phyloP scores from a whole-genome alignment of 2,888 invertebrate genomes.

The Micropterix aruncella region DNA sequence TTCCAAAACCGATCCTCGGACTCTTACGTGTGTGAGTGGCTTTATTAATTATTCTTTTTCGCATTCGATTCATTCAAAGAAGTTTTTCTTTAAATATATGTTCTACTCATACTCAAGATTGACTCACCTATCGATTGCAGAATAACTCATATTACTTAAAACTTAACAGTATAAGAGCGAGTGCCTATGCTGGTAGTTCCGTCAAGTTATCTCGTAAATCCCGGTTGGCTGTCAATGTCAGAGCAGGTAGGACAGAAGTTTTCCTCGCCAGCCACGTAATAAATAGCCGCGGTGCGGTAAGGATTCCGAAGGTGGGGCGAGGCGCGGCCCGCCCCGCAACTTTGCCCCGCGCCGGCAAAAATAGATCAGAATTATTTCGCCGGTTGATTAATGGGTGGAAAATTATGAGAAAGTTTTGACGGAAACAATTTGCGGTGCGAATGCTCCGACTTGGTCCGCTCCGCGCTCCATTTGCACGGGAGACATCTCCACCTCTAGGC shows the following conservation, averaged over 20 bases:
- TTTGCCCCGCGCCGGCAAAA: neutral
- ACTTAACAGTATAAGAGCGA: neutral
- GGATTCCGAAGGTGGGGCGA: neutral
- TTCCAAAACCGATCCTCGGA: no score
- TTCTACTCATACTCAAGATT: no score
- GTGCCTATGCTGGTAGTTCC: neutral
- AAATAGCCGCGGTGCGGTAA: neutral
- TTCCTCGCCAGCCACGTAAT: neutral
- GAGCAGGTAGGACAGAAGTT: neutral
- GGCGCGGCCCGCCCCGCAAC: neutral
- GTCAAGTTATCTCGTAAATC: conserved; percentile 3
- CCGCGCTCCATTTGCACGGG: no score
- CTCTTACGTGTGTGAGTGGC: no score
- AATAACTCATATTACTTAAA: conserved; percentile 2
- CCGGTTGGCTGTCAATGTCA: conserved; percentile 3
- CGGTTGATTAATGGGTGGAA: neutral
- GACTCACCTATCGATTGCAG: no score
- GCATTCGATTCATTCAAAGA: no score
- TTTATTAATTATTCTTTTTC: no score
- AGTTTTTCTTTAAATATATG: no score
- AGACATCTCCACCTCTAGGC: no score
- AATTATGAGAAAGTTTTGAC: neutral
- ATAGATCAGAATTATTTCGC: neutral
- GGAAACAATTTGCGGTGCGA: neutral
- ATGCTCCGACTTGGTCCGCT: no score